Conservation (phyloP, 2,113 vertebrate genomes). For the Atrichornis clamosus region DNA sequence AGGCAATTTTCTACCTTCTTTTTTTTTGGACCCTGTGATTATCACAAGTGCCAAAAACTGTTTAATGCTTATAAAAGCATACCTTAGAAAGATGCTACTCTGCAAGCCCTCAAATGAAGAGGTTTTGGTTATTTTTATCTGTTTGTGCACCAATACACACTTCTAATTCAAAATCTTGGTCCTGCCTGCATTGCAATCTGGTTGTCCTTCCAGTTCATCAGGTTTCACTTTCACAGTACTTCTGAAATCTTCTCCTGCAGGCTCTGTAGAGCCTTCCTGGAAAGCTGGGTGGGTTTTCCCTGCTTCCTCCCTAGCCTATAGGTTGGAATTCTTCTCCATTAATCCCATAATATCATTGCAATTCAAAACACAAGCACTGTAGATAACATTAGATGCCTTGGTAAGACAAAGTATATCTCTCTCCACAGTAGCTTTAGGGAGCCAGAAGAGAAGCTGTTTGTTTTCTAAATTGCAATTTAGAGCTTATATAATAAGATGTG, state of each 20-base stretch:
- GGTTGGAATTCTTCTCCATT: fast-evolving
- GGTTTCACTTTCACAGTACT: not conserved
- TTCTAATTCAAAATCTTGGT: not conserved
- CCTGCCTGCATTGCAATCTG: not conserved
- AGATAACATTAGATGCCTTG: not conserved
- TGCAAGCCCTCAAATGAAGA: not conserved
- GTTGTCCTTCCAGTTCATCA: not conserved
- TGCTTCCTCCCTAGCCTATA: not conserved
- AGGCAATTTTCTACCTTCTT: constrained; percentile 17
- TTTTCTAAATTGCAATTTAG: not conserved
- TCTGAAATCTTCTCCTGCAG: not conserved
- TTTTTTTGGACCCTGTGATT: constrained; percentile 33
- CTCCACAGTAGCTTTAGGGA: not conserved
- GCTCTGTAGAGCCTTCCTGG: not conserved
- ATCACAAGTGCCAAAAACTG: constrained; percentile 25
- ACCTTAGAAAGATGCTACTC: not conserved
- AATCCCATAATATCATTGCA: not conserved
- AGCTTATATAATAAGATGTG: not conserved
- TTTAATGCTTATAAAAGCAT: constrained; percentile 19
- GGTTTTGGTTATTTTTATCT: not conserved
- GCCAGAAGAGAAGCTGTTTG: not conserved
- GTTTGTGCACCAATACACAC: not conserved
- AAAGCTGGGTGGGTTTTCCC: not conserved
- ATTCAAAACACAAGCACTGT: not conserved
- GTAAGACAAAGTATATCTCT: not conserved